Evolutionary conservation across 2,113 vertebrate species (phyloP).

Genomic region (Silurus meridionalis): DNA sequence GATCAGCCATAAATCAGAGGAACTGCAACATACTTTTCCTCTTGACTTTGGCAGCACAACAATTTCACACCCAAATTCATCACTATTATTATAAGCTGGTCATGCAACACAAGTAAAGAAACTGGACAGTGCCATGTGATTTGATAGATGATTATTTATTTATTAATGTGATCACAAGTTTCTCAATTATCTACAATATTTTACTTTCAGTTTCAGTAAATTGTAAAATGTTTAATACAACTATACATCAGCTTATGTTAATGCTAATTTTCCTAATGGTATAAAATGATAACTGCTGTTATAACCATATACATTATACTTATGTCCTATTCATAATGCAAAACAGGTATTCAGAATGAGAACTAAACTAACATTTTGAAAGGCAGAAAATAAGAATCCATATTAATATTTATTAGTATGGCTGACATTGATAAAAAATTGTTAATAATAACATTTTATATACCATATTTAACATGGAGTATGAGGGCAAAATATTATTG

Average conservation of each 20-base stretch:
- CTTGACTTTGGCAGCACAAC: not conserved
- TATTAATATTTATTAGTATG: no score
- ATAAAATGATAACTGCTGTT: not conserved
- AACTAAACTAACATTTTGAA: not conserved
- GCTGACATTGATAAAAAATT: no score
- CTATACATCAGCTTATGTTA: not conserved
- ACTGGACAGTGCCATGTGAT: not conserved
- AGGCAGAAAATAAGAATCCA: no score
- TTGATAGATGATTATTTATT: not conserved
- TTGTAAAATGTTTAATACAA: not conserved
- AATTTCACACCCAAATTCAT: not conserved
- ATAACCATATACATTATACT: not conserved
- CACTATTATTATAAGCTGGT: not conserved
- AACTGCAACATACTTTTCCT: not conserved
- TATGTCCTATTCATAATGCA: not conserved
- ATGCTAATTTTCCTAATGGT: no score
- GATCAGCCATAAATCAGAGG: not conserved
- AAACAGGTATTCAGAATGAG: not conserved
- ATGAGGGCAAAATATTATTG: no score
- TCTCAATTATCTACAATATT: conserved; percentile 1
- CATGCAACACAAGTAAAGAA: not conserved
- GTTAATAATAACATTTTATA: no score
- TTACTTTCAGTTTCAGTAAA: not conserved
- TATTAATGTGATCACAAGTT: not conserved
- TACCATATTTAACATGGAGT: no score